phyloP scores from a whole-genome alignment of 2,888 invertebrate species.

The Plebejus melissa region DNA sequence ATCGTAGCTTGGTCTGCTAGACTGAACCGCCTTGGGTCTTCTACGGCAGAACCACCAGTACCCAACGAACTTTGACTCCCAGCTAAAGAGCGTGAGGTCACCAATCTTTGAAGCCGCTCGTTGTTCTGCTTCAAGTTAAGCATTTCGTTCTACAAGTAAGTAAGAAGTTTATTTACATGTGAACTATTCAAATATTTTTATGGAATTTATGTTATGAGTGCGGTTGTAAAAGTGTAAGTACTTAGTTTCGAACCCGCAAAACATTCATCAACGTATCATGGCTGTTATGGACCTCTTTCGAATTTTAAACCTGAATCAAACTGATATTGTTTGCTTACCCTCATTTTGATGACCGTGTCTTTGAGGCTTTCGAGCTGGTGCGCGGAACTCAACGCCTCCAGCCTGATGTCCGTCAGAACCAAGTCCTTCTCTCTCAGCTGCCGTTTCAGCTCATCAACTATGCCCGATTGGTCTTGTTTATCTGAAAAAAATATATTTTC shows the following conservation, averaged over 20 bases:
- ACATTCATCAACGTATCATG: no score
- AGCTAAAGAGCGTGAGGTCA: slow-evolving; percentile 82
- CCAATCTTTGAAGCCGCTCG: slow-evolving; percentile 93
- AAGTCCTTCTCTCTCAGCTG: slow-evolving; percentile 97
- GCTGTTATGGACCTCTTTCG: no score
- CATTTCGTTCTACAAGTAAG: slow-evolving; percentile 90
- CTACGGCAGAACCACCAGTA: slow-evolving; percentile 65
- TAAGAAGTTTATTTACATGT: background rate
- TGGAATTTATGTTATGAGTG: no score
- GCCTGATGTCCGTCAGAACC: slow-evolving; percentile 95
- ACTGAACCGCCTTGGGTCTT: slow-evolving; percentile 80
- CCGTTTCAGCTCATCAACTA: slow-evolving; percentile 91
- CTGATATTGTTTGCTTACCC: slow-evolving; percentile 77
- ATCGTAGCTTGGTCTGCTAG: slow-evolving; percentile 77
- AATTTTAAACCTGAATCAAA: no score
- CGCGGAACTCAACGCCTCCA: slow-evolving; percentile 97
- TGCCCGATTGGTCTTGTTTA: slow-evolving; percentile 66
- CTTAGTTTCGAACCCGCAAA: no score
- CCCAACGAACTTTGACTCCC: slow-evolving; percentile 81
- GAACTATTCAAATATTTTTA: background rate
- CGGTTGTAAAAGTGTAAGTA: no score
- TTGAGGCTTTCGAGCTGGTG: slow-evolving; percentile 97
- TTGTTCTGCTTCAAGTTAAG: slow-evolving; percentile 97
- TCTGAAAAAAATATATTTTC: slow-evolving; percentile 53
- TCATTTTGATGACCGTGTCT: slow-evolving; percentile 98